Evolutionary conservation across 2,888 invertebrate genomes (phyloP).

Genomic region (Hymenopus coronatus): DNA sequence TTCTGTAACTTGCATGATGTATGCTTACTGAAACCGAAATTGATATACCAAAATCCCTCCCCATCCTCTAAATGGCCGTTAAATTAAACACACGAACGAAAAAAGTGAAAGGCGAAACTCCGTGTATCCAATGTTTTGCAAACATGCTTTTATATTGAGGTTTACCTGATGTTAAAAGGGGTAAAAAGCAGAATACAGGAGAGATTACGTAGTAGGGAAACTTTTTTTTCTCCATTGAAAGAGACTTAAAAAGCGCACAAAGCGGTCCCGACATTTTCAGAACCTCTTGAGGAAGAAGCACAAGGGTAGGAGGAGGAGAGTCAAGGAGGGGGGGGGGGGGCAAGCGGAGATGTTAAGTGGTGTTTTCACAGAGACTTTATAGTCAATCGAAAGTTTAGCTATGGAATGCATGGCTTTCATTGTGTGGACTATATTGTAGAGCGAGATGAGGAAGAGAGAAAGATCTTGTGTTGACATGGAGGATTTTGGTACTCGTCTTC

Average conservation of each 20-base stretch:
- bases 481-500: constrained; percentile 2
- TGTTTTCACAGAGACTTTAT: constrained; percentile 12
- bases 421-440: neutral
- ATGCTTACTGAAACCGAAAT: no score
- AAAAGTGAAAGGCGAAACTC: neutral
- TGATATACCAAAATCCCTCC: neutral
- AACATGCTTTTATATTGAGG: neutral
- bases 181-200: neutral
- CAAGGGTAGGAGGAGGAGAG: neutral
- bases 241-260: constrained; percentile 11
- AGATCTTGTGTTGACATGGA: constrained; percentile 8
- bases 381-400: neutral
- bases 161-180: neutral
- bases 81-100: neutral
- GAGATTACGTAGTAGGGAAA: neutral
- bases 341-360: constrained; percentile 1
- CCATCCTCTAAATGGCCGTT: neutral
- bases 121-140: neutral
- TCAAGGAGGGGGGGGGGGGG: neutral
- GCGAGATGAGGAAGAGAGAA: neutral
- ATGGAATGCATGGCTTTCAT: neutral
- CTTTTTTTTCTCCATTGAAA: neutral
- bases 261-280: constrained; percentile 2
- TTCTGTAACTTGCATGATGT: no score
- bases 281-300: constrained; percentile 1